Percentiles rank a stretch among this genome's conserved stretches.
These are phyloP conservation scores for Australoheros facetus DNA, from an alignment of 2,797 vertebrate genomes.

Conservation along the genomic window DNA sequence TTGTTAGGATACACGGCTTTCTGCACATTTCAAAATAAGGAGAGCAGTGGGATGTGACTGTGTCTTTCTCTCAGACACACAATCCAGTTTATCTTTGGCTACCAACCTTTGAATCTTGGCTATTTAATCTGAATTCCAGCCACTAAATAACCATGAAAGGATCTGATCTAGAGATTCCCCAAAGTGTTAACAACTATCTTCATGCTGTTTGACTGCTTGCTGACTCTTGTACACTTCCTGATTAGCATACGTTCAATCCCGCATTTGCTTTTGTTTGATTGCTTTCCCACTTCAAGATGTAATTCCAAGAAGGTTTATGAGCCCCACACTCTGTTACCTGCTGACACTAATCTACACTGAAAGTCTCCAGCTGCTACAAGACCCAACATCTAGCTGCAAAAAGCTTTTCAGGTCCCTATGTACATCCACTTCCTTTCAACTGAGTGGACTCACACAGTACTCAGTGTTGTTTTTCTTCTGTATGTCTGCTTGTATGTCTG, in stretches of 20 bases:
- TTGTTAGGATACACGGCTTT: slow-evolving; percentile 29
- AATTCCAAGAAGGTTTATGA: slow-evolving; percentile 25
- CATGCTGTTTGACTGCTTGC: neutral
- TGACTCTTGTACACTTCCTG: neutral
- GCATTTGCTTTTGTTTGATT: slow-evolving; percentile 31
- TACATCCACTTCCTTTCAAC: slow-evolving; percentile 34
- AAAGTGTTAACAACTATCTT: neutral
- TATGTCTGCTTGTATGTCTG: slow-evolving; percentile 15
- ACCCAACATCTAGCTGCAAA: slow-evolving; percentile 51
- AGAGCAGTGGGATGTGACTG: neutral
- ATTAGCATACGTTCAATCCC: slow-evolving; percentile 12
- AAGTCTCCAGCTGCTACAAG: slow-evolving; percentile 54
- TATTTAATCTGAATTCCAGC: neutral
- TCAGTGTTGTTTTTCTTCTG: slow-evolving; percentile 11
- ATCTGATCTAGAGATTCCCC: neutral
- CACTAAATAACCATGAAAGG: slow-evolving; percentile 2
- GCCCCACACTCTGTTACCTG: slow-evolving; percentile 55
- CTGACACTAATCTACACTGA: slow-evolving; percentile 70
- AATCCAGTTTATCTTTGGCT: slow-evolving; percentile 9
- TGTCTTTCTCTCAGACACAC: neutral
- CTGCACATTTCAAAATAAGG: slow-evolving; percentile 22
- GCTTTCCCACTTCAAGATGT: slow-evolving; percentile 20
- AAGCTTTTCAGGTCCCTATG: slow-evolving; percentile 55
- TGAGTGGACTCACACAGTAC: slow-evolving; percentile 27
- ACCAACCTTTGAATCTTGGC: neutral